Percentiles rank a stretch among this genome's conserved stretches.
These are phyloP conservation scores for Gila orcuttii DNA, from an alignment of 2,113 vertebrate genomes.

Conservation along the genomic window DNA sequence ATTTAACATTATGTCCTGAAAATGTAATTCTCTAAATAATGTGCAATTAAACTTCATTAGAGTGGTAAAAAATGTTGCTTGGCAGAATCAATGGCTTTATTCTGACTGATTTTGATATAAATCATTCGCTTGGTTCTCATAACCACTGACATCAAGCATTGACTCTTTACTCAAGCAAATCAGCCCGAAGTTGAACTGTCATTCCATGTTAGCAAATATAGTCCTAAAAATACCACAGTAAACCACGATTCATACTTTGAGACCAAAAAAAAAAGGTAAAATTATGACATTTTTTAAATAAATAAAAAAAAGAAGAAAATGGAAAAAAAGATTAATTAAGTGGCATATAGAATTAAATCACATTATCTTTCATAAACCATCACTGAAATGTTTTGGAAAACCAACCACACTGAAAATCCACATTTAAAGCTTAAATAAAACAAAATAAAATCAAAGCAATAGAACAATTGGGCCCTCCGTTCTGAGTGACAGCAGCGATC, in stretches of 20 bases:
- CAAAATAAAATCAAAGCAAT: not conserved
- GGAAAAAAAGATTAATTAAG: not conserved
- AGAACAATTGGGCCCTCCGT: not conserved
- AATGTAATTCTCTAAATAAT: not conserved
- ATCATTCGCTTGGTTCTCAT: not conserved
- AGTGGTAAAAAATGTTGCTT: not conserved
- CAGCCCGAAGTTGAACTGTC: not conserved
- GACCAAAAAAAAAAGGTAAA: not conserved
- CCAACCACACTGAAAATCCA: conserved; percentile 11
- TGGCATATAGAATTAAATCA: not conserved
- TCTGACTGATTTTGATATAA: not conserved
- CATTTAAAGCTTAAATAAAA: conserved; percentile 29
- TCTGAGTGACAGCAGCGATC: conserved; percentile 12
- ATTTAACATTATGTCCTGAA: not conserved
- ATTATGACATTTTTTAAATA: not conserved
- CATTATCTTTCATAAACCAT: not conserved
- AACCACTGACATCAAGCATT: not conserved
- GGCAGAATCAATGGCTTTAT: not conserved
- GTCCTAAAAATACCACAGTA: conserved; percentile 14
- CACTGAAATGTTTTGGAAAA: not conserved
- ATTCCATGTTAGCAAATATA: not conserved
- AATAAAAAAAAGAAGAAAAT: not conserved
- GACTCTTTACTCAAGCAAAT: not conserved
- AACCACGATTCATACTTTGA: conserved; percentile 20
- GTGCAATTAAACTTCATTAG: not conserved